These are phyloP conservation scores for Zaprionus ornatus DNA, from an alignment of 1,140 invertebrate species.

Conservation along the genomic window DNA sequence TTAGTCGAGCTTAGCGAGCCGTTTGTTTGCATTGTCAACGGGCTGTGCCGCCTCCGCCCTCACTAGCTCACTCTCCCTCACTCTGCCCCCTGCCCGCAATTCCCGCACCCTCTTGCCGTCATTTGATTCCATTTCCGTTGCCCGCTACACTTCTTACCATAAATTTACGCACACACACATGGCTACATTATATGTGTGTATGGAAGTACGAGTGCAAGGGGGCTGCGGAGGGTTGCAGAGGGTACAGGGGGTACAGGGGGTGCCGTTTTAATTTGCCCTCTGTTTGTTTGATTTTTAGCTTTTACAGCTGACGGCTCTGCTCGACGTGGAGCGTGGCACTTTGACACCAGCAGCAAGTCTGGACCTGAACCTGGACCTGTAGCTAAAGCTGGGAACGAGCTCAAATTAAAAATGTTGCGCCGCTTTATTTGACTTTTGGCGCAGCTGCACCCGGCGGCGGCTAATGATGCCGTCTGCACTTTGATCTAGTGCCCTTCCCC, in stretches of 20 bases:
- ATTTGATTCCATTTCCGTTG: constrained; percentile 8
- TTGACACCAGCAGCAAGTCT: constrained; percentile 4
- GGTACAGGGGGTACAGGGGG: not conserved
- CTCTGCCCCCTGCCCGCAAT: not conserved
- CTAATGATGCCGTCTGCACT: not conserved
- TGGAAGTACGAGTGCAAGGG: not conserved
- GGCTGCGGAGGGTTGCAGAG: not conserved
- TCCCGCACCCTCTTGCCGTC: not conserved
- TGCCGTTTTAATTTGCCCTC: constrained; percentile 63
- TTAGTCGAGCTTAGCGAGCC: constrained; percentile 78
- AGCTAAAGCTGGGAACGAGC: not conserved
- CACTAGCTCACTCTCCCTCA: constrained; percentile 12
- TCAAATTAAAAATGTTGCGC: constrained; percentile 65
- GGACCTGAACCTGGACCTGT: not conserved
- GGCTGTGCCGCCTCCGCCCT: not conserved
- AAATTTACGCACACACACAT: constrained; percentile 63
- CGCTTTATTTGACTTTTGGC: constrained; percentile 56
- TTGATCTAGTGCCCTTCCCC: not conserved
- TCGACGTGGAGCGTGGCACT: constrained; percentile 23
- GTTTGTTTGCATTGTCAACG: constrained; percentile 78
- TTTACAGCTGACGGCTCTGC: constrained; percentile 63
- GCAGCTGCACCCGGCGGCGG: constrained; percentile 4
- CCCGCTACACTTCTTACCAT: constrained; percentile 42
- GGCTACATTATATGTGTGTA: not conserved
- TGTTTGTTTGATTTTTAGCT: constrained; percentile 80